Evolutionary conservation across 2,888 invertebrate species (phyloP), one percentile per base, ranked within the genome.

Genomic region (Drosophila ustulata): DNA sequence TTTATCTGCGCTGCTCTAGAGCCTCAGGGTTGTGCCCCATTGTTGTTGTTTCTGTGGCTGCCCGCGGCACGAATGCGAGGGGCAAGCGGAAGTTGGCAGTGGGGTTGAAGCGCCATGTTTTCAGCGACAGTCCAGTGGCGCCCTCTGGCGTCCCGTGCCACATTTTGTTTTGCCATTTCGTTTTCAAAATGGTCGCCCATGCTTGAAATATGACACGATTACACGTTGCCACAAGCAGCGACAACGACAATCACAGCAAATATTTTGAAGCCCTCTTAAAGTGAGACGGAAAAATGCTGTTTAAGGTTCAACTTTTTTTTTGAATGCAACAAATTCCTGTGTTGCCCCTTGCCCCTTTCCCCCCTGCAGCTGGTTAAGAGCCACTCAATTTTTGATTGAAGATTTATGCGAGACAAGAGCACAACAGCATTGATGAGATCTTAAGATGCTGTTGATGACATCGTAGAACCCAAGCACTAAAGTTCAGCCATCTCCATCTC

Each of bases 151-250:
- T 77, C 63, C 62, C 63, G 26, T 65, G 43, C 73, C 66, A 66
- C 18, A 18, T 70, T 71, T 69, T 57, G 61, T 49, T 30, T 51
- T 37, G 45, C 32, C 23, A 51, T 59, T 61, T n/a, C 11, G 13
- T 25, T 26, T 7, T 37, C 77, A 87, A 81, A 81, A 87, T 73
- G 84, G 88, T 85, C 71, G 82, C 71, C 73, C 83, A 88, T 89
- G 88, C 88, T 76, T 87, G 88, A 90, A 91, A 91, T 90, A 90
- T 90, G 91, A 88, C 89, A 90, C 90, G 90, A 85, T 89, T 82
- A 79, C 84, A 80, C 62, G 58, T 75, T 67, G 58, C 37, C 51
- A 57, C 45, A 56, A 34, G 5, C 7, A 25, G 5, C 4, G 18
- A 18, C 18, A 18, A 18, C 18, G 18, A 18, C 18, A 39, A 43